Base-by-base conservation (phyloP, 1,140 invertebrate genomes). In the Megalopta genalis region DNA sequence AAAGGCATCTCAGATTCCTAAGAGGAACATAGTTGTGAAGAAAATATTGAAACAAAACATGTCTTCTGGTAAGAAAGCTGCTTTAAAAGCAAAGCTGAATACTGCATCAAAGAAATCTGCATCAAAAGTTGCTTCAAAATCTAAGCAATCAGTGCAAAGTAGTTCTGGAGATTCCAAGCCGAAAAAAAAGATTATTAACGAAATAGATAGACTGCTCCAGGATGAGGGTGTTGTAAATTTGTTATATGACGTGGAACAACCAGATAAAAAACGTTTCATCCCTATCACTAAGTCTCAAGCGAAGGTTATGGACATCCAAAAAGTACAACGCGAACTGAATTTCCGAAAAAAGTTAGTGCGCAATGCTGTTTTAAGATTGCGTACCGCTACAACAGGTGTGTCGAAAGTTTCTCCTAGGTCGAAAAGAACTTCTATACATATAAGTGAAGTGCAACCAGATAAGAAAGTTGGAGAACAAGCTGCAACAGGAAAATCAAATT, bases 161-260 rank as follows among this genome's bases (percentile, higher is more conserved):
- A 52, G 18, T 69, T 2, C 42, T 8, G 52, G 77, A 59, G 79
- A 86, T 9, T 5, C 65, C 21, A 90, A 91, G 73, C 81, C 86
- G 25, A 89, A 93, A 88, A 94, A 94, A 81, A 95, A 95, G 87
- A 94, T 94, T 76, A 91, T 94, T 46, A 94, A 94, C 62, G 97
- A 97, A 93, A 94, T 97, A 62, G 96, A 97, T 85, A 95, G 94
- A 78, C 89, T 97, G 59, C 92, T 97, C 77, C 96, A 96, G 90
- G 97, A 97, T 90, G 97, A 97, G 90, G 97, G 97, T 1, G 96
- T 97, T 4, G 96, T 97, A 1, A 97, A 97, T 90, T 96, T 97
- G 94, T 92, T 97, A 21, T 97, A 97, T 85, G 95, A 96, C 27
- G 93, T 97, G 2, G 95, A 96, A 85, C 94, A 95, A 73, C 93